Percentiles rank a stretch among this genome's conserved stretches.
These are phyloP conservation scores for Synergus japonicus DNA, from an alignment of 2,888 invertebrate species.

Conservation along the genomic window DNA sequence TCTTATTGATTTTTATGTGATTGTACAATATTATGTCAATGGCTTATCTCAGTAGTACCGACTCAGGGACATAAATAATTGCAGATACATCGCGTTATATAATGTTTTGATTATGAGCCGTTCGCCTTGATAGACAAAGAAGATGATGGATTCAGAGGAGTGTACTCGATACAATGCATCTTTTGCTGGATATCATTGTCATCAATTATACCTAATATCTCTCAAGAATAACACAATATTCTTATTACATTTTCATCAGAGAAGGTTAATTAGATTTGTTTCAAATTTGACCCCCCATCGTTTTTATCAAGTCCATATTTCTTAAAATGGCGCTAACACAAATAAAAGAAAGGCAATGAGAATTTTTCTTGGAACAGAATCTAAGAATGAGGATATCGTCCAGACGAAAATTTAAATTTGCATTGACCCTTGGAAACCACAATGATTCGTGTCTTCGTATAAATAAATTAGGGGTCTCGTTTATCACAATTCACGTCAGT, in stretches of 20 bases:
- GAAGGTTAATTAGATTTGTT: too few species aligned
- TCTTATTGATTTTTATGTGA: slow-evolving; percentile 25
- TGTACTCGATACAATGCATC: not conserved
- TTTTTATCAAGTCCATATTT: too few species aligned
- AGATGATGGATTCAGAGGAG: slow-evolving; percentile 7
- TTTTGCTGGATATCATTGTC: slow-evolving; percentile 34
- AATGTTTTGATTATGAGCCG: slow-evolving; percentile 58
- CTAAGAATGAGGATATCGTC: slow-evolving; percentile 53
- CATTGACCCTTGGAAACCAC: slow-evolving; percentile 54
- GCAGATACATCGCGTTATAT: slow-evolving; percentile 46
- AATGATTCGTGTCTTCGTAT: slow-evolving; percentile 42
- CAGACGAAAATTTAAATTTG: slow-evolving; percentile 53
- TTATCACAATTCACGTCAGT: not conserved
- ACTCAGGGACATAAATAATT: slow-evolving; percentile 38
- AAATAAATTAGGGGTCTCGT: slow-evolving; percentile 1
- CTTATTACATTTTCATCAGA: not conserved
- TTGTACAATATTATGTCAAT: slow-evolving; percentile 32
- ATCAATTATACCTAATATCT: not conserved
- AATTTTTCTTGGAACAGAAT: not conserved
- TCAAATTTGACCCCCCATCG: too few species aligned
- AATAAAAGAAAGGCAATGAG: not conserved
- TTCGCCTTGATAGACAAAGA: slow-evolving; percentile 56
- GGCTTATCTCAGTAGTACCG: slow-evolving; percentile 23
- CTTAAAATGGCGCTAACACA: too few species aligned
- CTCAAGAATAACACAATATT: not conserved